Conservation (phyloP, 1,140 invertebrate species). For the Habropoda laboriosa region DNA sequence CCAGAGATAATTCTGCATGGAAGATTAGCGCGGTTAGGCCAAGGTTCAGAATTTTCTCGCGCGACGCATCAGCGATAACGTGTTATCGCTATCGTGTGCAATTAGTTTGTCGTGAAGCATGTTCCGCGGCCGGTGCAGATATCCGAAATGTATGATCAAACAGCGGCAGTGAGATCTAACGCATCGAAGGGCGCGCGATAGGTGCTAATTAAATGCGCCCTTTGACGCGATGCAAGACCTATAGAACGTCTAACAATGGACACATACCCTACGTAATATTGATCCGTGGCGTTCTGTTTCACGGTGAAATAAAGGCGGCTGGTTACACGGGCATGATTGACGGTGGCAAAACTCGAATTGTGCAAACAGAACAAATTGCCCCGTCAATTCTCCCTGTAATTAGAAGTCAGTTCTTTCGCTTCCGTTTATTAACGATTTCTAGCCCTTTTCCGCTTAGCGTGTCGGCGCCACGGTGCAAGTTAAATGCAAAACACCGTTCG, state of each 20-base stretch:
- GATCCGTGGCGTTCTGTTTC: constrained; percentile 39
- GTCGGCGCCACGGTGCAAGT: no score
- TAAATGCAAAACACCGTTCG: not conserved
- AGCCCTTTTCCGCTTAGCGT: not conserved
- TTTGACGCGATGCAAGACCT: constrained; percentile 64
- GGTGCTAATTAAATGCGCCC: constrained; percentile 72
- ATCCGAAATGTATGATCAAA: constrained; percentile 43
- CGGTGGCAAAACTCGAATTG: not conserved
- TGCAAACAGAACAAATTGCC: not conserved
- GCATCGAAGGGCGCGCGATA: constrained; percentile 58
- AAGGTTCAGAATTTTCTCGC: no score
- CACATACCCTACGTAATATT: constrained; percentile 56
- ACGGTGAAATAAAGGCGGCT: constrained; percentile 10
- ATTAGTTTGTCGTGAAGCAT: constrained; percentile 23
- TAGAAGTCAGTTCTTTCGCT: not conserved
- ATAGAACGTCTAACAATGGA: constrained; percentile 43
- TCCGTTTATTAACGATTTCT: not conserved
- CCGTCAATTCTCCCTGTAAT: not conserved
- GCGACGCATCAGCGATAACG: no score
- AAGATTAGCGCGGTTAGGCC: no score
- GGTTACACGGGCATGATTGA: not conserved
- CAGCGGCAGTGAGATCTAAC: constrained; percentile 41
- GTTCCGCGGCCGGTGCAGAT: constrained; percentile 20
- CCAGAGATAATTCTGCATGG: no score
- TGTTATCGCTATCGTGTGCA: not conserved